A percentile compares a stretch with the other conserved stretches of the same genome.
Conservation (phyloP, 2,888 invertebrate species). For the Brachyopa scutellaris region DNA sequence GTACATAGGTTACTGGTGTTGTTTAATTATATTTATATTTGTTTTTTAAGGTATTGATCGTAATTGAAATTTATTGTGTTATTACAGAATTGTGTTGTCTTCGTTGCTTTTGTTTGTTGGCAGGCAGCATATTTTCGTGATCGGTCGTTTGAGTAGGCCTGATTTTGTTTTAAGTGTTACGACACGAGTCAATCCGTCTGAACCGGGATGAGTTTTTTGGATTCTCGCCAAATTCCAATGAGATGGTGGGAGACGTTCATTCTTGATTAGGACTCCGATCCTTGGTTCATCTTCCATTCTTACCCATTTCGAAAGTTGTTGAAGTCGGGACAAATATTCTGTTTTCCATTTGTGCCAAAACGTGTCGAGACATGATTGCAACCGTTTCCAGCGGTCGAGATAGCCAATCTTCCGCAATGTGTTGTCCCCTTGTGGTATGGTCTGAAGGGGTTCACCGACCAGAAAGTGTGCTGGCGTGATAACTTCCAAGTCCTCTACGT, state of each 20-base stretch:
- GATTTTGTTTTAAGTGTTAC: not conserved
- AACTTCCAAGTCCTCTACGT: not conserved
- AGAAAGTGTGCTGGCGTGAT: too few species aligned
- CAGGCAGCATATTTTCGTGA: not conserved
- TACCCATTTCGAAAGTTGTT: not conserved
- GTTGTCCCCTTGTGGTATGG: not conserved
- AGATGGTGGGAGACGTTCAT: not conserved
- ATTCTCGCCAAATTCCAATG: not conserved
- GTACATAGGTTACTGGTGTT: too few species aligned
- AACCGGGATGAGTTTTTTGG: not conserved
- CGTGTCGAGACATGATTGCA: not conserved
- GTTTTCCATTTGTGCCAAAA: not conserved
- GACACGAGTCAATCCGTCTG: not conserved
- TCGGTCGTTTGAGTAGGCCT: constrained; percentile 2
- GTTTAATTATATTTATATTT: too few species aligned
- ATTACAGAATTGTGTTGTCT: too few species aligned
- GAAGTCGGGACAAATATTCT: not conserved
- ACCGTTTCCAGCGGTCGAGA: not conserved
- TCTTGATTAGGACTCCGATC: not conserved
- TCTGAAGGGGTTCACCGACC: not conserved
- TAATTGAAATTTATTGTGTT: too few species aligned
- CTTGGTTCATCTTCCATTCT: too few species aligned
- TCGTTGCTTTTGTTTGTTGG: not conserved
- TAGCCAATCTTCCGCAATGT: not conserved
- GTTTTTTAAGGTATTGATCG: too few species aligned